Evolutionary conservation across 2,113 vertebrate genomes (phyloP), one percentile per base, ranked within the genome.

Genomic region (crab-eating macaque (Macaca fascicularis)): DNA sequence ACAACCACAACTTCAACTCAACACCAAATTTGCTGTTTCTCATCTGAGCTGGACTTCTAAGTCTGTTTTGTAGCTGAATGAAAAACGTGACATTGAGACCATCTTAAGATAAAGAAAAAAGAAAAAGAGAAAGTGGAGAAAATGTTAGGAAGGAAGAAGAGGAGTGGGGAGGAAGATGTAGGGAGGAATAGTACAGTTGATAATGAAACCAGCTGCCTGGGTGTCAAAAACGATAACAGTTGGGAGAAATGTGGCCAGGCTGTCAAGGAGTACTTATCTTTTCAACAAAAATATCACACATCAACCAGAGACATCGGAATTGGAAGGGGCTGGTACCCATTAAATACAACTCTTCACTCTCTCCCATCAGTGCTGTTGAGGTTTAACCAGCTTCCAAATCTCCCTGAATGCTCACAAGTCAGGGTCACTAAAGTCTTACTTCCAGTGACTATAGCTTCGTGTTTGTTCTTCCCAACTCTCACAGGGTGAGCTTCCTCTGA

Each of bases 141-240:
- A 83, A 93, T 64, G 64, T 75, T 79, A 93, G 40, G 57, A 74
- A 83, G 74, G 89, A 88, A 82, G 32, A 64, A 61, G 45, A 92
- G 40, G 75, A 50, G 12, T 64, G 20, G 61, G 45, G 43, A 86
- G 50, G 69, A 57, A 80, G 52, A 40, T 27, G 64, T 3, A 1
- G 2, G n/a, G 74, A 89, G 78, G 67, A 70, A 93, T 16, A 85
- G 30, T 17, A 76, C 12, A 81, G 64, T 0, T 93, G 97, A 97
- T 97, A 98, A 96, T 27, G 45, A 96, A 95, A 48, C 83, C 78
- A 25, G 89, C 80, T 97, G 96, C 32, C 70, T 64, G 90, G 72
- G 95, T 94, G 97, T 97, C 75, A 95, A 92, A 85, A 38, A 45
- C 0, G 93, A 95, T 97, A 97, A 96, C 72, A 67, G 43, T 12